phyloP scores from a whole-genome alignment of 1,140 invertebrate genomes.

The Drosophila lini region DNA sequence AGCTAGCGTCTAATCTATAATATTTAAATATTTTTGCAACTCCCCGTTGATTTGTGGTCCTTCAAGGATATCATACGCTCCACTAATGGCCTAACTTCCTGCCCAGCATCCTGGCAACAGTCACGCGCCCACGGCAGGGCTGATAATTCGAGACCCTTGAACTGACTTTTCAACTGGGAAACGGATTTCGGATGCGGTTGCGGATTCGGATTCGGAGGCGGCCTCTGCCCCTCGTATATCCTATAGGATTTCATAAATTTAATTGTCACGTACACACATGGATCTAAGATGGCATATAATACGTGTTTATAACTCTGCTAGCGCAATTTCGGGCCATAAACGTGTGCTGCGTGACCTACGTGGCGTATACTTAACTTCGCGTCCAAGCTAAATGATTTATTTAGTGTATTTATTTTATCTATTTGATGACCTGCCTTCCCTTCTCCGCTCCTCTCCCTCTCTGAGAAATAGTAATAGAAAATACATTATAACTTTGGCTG shows the following conservation, averaged over 20 bases:
- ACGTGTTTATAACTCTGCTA: slow-evolving; percentile 73
- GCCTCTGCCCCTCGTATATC: slow-evolving; percentile 15
- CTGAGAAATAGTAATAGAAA: background rate
- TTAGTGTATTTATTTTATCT: slow-evolving; percentile 74
- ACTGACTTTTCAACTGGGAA: slow-evolving; percentile 52
- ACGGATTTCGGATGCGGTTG: slow-evolving; percentile 16
- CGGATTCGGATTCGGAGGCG: background rate
- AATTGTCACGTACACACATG: slow-evolving; percentile 74
- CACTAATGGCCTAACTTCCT: slow-evolving; percentile 62
- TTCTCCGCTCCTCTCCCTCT: background rate
- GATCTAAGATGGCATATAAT: slow-evolving; percentile 46
- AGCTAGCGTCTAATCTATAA: background rate
- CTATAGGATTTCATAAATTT: slow-evolving; percentile 75
- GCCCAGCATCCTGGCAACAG: slow-evolving; percentile 46
- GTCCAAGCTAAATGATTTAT: slow-evolving; percentile 69
- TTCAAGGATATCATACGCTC: slow-evolving; percentile 1
- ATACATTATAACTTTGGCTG: background rate
- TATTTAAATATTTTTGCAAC: background rate
- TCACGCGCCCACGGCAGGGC: slow-evolving; percentile 51
- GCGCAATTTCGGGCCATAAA: slow-evolving; percentile 60
- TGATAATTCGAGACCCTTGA: slow-evolving; percentile 36
- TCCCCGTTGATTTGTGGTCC: background rate
- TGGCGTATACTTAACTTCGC: slow-evolving; percentile 55
- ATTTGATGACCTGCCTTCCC: slow-evolving; percentile 39
- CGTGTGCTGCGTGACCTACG: slow-evolving; percentile 46